A percentile compares a stretch with the other conserved stretches of the same genome.
phyloP scores from a whole-genome alignment of 2,888 invertebrate species.

The Drosophila basisetae region DNA sequence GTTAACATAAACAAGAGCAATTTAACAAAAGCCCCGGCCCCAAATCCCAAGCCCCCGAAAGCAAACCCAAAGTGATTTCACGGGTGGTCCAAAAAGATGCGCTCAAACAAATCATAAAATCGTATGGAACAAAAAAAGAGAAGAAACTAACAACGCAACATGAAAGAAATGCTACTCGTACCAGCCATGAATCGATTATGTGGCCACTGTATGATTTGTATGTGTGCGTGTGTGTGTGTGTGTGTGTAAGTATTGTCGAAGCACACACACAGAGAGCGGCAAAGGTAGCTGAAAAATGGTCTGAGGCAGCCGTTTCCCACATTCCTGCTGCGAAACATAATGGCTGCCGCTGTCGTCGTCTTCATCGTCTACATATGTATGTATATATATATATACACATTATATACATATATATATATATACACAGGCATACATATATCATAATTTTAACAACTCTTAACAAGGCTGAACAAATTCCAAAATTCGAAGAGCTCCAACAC shows the following conservation, averaged over 20 bases:
- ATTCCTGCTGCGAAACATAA: constrained; percentile 84
- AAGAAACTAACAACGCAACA: constrained; percentile 75
- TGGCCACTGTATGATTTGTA: constrained; percentile 49
- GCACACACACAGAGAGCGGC: constrained; percentile 35
- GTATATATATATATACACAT: constrained; percentile 13
- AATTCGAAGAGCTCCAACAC: constrained; percentile 65
- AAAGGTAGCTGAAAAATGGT: constrained; percentile 71
- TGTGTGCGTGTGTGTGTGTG: constrained; percentile 25
- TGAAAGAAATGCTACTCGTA: constrained; percentile 79
- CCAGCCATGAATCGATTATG: constrained; percentile 82
- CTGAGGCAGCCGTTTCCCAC: constrained; percentile 80
- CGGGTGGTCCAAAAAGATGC: constrained; percentile 78
- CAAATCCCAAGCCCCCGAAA: constrained; percentile 56
- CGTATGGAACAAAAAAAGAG: constrained; percentile 54
- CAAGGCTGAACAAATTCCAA: constrained; percentile 83
- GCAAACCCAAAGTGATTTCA: constrained; percentile 73
- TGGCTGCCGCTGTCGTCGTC: constrained; percentile 79
- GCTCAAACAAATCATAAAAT: constrained; percentile 83
- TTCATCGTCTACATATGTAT: constrained; percentile 36
- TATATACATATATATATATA: constrained; percentile 11
- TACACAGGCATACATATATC: constrained; percentile 77
- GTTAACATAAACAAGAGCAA: constrained; percentile 83
- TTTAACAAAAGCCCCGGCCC: constrained; percentile 71
- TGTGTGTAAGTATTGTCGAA: constrained; percentile 47
- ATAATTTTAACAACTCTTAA: constrained; percentile 85